Evolutionary conservation across 2,113 vertebrate genomes (phyloP).

Genomic region (Mustela lutreola): DNA sequence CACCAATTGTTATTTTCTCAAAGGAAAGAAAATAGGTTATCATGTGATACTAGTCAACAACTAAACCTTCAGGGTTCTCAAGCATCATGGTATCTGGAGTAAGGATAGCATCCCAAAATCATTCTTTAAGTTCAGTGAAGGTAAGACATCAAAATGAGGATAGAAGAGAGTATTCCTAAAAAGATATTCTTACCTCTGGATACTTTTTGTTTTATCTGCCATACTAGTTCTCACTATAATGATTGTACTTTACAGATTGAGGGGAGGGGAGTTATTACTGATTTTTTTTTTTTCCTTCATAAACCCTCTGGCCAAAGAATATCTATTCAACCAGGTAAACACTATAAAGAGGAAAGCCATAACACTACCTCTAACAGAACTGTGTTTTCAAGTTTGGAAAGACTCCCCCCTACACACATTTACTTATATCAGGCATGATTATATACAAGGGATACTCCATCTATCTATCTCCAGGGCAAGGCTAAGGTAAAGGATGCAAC

Average conservation of each 20-base stretch:
- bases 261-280: too few species aligned
- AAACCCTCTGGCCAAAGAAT: neutral
- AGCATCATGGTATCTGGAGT: neutral
- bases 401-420: neutral
- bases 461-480: neutral
- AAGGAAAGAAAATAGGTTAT: neutral
- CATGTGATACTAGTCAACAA: neutral
- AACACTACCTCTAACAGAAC: neutral
- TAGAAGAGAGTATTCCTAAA: neutral
- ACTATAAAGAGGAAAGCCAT: neutral
- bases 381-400: neutral
- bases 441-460: neutral
- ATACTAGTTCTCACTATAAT: neutral
- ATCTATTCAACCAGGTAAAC: neutral
- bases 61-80: neutral
- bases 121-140: neutral
- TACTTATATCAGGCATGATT: neutral
- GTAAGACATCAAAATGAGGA: neutral
- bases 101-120: neutral
- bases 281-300: neutral
- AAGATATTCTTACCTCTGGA: neutral
- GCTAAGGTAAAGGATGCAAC: neutral
- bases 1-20: neutral
- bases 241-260: neutral
- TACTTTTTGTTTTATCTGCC: neutral